phyloP scores from a whole-genome alignment of 2,797 vertebrate genomes.

The Myotis pilosus region DNA sequence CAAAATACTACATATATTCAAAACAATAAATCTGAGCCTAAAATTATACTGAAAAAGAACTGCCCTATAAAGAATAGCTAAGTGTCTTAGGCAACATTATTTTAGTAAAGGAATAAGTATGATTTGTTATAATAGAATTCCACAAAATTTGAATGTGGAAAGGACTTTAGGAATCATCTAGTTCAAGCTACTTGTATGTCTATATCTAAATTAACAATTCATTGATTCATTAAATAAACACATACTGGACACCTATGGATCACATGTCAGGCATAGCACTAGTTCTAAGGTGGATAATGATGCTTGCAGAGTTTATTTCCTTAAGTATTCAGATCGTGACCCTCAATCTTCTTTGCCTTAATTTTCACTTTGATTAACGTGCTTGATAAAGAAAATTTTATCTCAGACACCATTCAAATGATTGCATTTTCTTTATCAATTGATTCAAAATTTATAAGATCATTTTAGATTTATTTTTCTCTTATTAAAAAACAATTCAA shows the following conservation, averaged over 20 bases:
- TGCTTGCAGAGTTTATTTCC: neutral
- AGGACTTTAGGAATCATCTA: neutral
- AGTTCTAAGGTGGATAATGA: neutral
- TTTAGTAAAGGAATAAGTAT: neutral
- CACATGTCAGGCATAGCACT: neutral
- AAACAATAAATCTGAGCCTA: constrained; percentile 46
- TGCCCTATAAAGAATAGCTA: neutral
- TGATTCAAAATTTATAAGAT: constrained; percentile 17
- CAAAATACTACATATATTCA: neutral
- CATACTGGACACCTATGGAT: neutral
- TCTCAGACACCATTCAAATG: constrained; percentile 16
- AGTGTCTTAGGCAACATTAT: neutral
- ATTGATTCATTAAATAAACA: constrained; percentile 43
- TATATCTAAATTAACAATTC: constrained; percentile 44
- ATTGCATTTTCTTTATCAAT: neutral
- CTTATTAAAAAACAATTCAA: neutral
- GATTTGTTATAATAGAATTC: neutral
- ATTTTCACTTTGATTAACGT: constrained; percentile 12
- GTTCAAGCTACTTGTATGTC: neutral
- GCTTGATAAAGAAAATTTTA: constrained; percentile 2
- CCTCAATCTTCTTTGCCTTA: neutral
- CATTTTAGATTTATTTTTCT: constrained; percentile 18
- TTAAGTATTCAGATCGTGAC: neutral
- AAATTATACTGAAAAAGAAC: constrained; percentile 14
- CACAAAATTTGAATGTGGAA: constrained; percentile 23